Base-by-base conservation (phyloP, 2,888 invertebrate species). In the Morpho deidamia region DNA sequence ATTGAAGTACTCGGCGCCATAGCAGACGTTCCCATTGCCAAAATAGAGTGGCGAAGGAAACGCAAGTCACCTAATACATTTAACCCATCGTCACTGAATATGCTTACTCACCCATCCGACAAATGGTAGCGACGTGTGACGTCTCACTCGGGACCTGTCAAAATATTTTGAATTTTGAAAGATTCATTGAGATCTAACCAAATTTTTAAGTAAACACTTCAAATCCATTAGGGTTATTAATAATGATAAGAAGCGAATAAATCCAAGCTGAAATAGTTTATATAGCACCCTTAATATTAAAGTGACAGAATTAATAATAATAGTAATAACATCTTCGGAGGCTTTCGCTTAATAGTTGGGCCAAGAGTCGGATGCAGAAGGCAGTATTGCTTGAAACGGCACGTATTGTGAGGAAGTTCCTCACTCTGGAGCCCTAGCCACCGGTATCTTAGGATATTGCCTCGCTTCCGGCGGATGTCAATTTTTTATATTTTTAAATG, bases 31-130 rank as follows among this genome's bases (percentile, higher is more conserved):
- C 43, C 38, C 40, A 43, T 53, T 48, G 52, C 51, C 43, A 56
- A 56, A 56, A 56, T 47, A 39, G 23, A 49, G 53, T 44, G 55
- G 33, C 48, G 35, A 14, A 37, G 37, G 11, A 40, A 48, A 46
- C 39, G 55, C 51, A 48, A 44, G 51, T 56, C 55, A 56, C 32
- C 10, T 67, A 67, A 65, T 67, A 64, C 63, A 56, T 63, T 62
- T 62, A 56, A 42, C 14, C 47, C 47, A 48, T 56, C 55, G 51
- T 48, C 55, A 56, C 51, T 23, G 8, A 7, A 39, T 11, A 8
- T 11, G 46, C 46, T 39, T 37, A 46, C 7, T 46, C 38, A 46
- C 8, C 11, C 38, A 37, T 39, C 46, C 23, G 46, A 46, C 46
- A 46, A 46, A 46, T 38, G 46, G 46, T 46, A 46, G 46, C 46